phyloP scores from a whole-genome alignment of 2,113 vertebrate species.

The Phoxinus phoxinus region DNA sequence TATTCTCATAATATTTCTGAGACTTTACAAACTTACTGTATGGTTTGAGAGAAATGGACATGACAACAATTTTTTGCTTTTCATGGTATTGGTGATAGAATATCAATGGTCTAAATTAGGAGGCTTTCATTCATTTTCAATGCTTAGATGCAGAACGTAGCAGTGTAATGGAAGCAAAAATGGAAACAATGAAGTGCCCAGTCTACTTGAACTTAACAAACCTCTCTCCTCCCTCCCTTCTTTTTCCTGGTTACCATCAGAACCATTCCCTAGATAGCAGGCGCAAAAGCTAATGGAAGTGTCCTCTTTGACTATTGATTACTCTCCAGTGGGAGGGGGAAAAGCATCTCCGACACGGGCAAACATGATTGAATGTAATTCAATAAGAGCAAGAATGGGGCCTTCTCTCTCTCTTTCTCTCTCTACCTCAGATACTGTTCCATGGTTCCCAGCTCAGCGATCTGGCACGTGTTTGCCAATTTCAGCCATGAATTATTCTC shows the following conservation, averaged over 20 bases:
- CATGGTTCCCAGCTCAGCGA: slow-evolving; percentile 26
- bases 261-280: slow-evolving; percentile 49
- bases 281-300: slow-evolving; percentile 56
- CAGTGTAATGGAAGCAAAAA: slow-evolving; percentile 24
- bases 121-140: slow-evolving; percentile 6
- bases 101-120: not conserved
- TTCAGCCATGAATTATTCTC: slow-evolving; percentile 46
- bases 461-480: slow-evolving; percentile 37
- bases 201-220: slow-evolving; percentile 51
- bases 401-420: slow-evolving; percentile 7
- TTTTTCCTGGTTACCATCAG: slow-evolving; percentile 47
- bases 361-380: slow-evolving; percentile 65
- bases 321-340: slow-evolving; percentile 32
- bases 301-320: slow-evolving; percentile 62
- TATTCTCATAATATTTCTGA: not conserved
- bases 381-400: slow-evolving; percentile 54
- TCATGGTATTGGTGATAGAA: not conserved
- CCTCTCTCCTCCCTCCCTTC: not conserved
- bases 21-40: not conserved
- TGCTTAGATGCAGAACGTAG: not conserved
- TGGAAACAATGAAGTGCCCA: slow-evolving; percentile 9
- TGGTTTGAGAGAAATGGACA: not conserved
- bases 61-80: not conserved
- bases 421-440: slow-evolving; percentile 10
- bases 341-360: slow-evolving; percentile 49